Conservation (phyloP, 2,888 invertebrate species). For the Pseudococcus viburni region DNA sequence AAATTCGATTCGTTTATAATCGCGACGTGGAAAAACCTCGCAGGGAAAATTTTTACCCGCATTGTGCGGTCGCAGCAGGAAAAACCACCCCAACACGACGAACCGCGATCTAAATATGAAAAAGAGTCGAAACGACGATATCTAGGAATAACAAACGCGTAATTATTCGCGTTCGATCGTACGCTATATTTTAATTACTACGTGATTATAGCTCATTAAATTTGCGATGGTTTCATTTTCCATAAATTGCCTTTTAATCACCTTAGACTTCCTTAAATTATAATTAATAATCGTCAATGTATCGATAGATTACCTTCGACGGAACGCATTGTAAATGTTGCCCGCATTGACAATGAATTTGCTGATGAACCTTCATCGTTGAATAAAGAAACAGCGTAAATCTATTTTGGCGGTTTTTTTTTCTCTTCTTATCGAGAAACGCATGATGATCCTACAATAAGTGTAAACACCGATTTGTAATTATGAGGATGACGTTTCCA, state of each 20-base stretch:
- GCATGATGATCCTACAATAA: conserved; percentile 15
- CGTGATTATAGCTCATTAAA: conserved; percentile 48
- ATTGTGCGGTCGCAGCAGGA: not conserved
- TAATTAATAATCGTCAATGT: conserved; percentile 49
- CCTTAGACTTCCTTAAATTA: conserved; percentile 56
- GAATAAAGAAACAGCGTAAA: conserved; percentile 57
- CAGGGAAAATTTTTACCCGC: not conserved
- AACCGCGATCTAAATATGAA: conserved; percentile 34
- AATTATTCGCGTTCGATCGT: conserved; percentile 13
- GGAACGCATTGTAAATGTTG: conserved; percentile 45
- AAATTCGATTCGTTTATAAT: not conserved
- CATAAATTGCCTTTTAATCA: conserved; percentile 52
- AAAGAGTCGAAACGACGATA: not conserved
- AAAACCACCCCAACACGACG: not conserved
- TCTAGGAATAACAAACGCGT: not conserved
- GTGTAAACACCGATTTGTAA: conserved; percentile 20
- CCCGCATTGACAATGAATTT: conserved; percentile 56
- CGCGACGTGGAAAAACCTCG: not conserved
- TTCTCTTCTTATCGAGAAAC: conserved; percentile 42
- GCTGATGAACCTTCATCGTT: conserved; percentile 47
- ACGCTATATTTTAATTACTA: conserved; percentile 30
- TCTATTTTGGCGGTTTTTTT: conserved; percentile 49
- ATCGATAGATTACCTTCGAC: conserved; percentile 47
- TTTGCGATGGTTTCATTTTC: conserved; percentile 46
- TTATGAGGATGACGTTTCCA: conserved; percentile 35